These are phyloP conservation scores for Drosophila rellima DNA, from an alignment of 2,888 invertebrate genomes.

Conservation along the genomic window DNA sequence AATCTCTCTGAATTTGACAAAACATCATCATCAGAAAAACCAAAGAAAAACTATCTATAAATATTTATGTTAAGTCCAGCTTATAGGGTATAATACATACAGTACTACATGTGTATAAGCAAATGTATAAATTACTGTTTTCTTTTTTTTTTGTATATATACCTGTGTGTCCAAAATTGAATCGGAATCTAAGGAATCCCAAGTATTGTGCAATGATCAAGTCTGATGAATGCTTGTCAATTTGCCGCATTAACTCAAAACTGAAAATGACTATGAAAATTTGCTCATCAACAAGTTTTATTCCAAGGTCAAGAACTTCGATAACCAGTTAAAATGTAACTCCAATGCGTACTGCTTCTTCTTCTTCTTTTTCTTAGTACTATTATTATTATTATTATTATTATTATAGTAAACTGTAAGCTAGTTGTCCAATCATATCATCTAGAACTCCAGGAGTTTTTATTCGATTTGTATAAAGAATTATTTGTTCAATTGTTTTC, in stretches of 20 bases:
- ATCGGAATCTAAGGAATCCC: conserved; percentile 25
- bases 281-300: conserved; percentile 70
- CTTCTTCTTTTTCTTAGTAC: conserved; percentile 34
- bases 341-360: conserved; percentile 41
- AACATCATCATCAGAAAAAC: conserved; percentile 17
- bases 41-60: conserved; percentile 8
- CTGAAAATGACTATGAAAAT: conserved; percentile 1
- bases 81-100: conserved; percentile 29
- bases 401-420: conserved; percentile 37
- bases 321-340: conserved; percentile 3
- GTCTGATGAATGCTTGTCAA: conserved; percentile 61
- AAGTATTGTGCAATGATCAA: conserved; percentile 61
- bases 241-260: conserved; percentile 60
- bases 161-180: conserved; percentile 18
- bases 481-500: conserved; percentile 27
- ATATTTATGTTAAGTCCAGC: conserved; percentile 47
- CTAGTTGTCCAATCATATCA: conserved; percentile 69
- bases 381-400: conserved; percentile 4
- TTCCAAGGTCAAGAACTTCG: conserved; percentile 52
- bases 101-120: conserved; percentile 32
- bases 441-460: conserved; percentile 37
- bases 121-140: conserved; percentile 40
- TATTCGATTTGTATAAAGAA: conserved; percentile 44
- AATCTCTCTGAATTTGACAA: conserved; percentile 6
- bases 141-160: conserved; percentile 33